phyloP scores from a whole-genome alignment of 2,797 vertebrate species.

The Melanotaenia maccullochi region DNA sequence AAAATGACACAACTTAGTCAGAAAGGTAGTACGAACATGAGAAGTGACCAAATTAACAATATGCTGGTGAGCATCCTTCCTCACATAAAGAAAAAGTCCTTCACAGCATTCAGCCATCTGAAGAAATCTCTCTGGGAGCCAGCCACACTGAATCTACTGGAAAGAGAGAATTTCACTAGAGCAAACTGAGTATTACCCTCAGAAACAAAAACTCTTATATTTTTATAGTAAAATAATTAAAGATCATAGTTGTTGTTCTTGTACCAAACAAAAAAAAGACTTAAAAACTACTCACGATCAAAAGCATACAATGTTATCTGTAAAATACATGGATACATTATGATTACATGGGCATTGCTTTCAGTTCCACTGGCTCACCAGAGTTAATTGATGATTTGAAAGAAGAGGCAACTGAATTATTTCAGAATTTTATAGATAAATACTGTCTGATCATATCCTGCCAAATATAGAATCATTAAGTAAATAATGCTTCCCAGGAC shows the following conservation, averaged over 20 bases:
- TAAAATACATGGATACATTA: not conserved
- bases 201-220: not conserved
- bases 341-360: not conserved
- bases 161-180: too few relatives aligned
- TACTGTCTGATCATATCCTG: too few relatives aligned
- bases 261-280: not conserved
- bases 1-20: not conserved
- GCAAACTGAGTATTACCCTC: not conserved
- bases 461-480: too few relatives aligned
- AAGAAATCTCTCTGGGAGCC: too few relatives aligned
- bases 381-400: not conserved
- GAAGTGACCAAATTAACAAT: not conserved
- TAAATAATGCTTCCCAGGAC: too few relatives aligned
- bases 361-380: not conserved
- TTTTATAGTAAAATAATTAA: not conserved
- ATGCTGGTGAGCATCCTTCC: not conserved
- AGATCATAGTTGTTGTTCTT: not conserved
- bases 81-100: not conserved
- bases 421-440: too few relatives aligned
- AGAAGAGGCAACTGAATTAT: not conserved
- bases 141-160: too few relatives aligned
- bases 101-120: not conserved
- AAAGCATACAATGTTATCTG: not conserved
- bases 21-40: not conserved
- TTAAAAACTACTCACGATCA: not conserved